Evolutionary conservation across 2,113 vertebrate species (phyloP).

Genomic region (Sceloporus tristichus): DNA sequence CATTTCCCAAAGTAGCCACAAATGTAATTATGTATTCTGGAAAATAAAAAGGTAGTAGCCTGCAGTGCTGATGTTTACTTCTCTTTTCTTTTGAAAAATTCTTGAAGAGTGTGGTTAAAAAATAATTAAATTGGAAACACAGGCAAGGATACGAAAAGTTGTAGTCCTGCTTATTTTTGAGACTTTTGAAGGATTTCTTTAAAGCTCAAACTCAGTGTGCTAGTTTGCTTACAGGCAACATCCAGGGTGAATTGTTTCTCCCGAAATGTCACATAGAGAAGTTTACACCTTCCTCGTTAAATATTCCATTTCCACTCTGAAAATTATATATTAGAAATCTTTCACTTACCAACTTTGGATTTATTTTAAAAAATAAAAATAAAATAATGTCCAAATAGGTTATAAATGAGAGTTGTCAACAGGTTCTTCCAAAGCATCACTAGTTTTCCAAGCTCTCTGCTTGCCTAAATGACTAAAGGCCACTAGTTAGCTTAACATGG

Average conservation of each 20-base stretch:
- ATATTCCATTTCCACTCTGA: not conserved
- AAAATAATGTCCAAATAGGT: not conserved
- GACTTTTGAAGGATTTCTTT: slow-evolving; percentile 32
- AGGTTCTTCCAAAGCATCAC: not conserved
- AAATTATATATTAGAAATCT: not conserved
- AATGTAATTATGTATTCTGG: slow-evolving; percentile 17
- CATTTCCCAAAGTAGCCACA: slow-evolving; percentile 10
- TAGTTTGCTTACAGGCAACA: slow-evolving; percentile 19
- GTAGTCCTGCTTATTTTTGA: slow-evolving; percentile 9
- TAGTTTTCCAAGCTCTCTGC: not conserved
- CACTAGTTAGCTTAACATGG: not conserved
- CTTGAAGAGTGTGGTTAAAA: slow-evolving; percentile 11
- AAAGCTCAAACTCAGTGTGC: slow-evolving; percentile 21
- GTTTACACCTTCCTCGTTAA: slow-evolving; percentile 7
- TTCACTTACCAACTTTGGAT: not conserved
- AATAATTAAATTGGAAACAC: slow-evolving; percentile 16
- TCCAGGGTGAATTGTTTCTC: slow-evolving; percentile 11
- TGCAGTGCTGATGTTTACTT: slow-evolving; percentile 10
- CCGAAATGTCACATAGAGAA: slow-evolving; percentile 4
- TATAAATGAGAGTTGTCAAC: not conserved
- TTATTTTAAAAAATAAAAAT: not conserved
- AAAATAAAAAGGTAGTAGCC: not conserved
- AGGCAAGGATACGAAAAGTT: slow-evolving; percentile 2
- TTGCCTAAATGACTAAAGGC: not conserved
- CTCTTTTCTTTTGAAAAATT: slow-evolving; percentile 28